Base-by-base conservation (phyloP, 2,113 vertebrate species). In the Strigops habroptila region DNA sequence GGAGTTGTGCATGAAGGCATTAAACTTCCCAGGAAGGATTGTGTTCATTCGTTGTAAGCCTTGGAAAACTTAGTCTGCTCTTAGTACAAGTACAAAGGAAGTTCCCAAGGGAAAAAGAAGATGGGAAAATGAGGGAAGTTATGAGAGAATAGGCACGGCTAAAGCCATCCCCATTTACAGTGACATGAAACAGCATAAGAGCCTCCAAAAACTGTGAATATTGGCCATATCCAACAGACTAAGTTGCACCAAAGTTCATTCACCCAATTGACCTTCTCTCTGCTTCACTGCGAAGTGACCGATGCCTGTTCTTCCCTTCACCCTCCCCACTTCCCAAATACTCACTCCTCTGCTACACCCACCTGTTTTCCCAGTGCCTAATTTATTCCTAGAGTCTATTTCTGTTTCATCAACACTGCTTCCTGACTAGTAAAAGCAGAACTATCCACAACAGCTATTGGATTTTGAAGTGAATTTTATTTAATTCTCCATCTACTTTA, bases 281-380 rank as follows among this genome's bases (percentile, higher is more conserved):
- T 9, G 35, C 55, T 62, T 71, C 43, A 0, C 41, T 70, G 51
- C 33, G 46, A 14, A 43, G n/a, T 15, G 43, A 37, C 83, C 78
- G 7, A 1, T 64, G 81, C 18, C 44, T 62, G 9, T 11, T 69
- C 70, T 92, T 70, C 65, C 53, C 37, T 74, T 82, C 49, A 28
- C 43, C 65, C 74, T 93, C 52, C 81, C 35, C 77, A 18, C 64
- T 78, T 84, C 30, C 76, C 86, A 31, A 70, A 52, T 24, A 23
- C 78, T 87, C 24, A 5, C 39, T 55, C 57, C 78, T 68, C 70
- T 90, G 75, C 83, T 92, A 75, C 94, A 62, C 86, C 91, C 86
- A 79, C 84, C 86, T 37, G 1, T 73, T 85, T 70, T 60, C 86
- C 74, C 69, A 52, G 8, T 31, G 57, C 52, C 77, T 89, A 2